Evolutionary conservation across 2,113 vertebrate species (phyloP).

Genomic region (Varanus komodoensis): DNA sequence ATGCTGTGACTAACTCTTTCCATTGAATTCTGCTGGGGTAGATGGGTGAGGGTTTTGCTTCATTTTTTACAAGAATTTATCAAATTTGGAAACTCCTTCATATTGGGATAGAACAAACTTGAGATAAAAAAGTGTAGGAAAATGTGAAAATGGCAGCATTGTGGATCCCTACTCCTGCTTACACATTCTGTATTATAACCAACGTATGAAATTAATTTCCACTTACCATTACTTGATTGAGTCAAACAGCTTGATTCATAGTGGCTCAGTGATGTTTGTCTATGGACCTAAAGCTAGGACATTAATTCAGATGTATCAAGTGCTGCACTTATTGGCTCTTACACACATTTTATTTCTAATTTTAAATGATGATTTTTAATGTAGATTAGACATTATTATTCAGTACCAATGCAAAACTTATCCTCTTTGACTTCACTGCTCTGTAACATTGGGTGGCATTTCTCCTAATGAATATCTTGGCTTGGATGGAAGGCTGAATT

Average conservation of each 20-base stretch:
- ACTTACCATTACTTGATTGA: background rate
- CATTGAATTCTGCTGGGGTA: too few species aligned
- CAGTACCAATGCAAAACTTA: slow-evolving; percentile 41
- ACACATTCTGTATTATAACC: background rate
- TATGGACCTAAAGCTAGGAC: background rate
- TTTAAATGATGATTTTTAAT: slow-evolving; percentile 52
- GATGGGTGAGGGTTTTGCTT: too few species aligned
- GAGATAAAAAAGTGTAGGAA: too few species aligned
- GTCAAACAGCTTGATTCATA: background rate
- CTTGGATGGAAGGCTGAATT: slow-evolving; percentile 63
- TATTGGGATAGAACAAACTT: too few species aligned
- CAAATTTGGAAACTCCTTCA: too few species aligned
- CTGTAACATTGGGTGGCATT: slow-evolving; percentile 43
- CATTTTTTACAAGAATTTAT: too few species aligned
- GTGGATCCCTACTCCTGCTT: background rate
- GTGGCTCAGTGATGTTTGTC: background rate
- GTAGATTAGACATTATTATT: slow-evolving; percentile 55
- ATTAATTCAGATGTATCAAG: slow-evolving; percentile 22
- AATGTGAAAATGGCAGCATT: too few species aligned
- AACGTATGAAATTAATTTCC: background rate
- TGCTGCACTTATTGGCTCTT: background rate
- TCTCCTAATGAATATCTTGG: slow-evolving; percentile 52
- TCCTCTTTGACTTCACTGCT: slow-evolving; percentile 39
- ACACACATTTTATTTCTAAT: slow-evolving; percentile 37
- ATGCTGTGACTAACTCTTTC: too few species aligned